A percentile compares a stretch with the other conserved stretches of the same genome.
Conservation (phyloP, 2,888 invertebrate species). For the Habrosyne pyritoides region DNA sequence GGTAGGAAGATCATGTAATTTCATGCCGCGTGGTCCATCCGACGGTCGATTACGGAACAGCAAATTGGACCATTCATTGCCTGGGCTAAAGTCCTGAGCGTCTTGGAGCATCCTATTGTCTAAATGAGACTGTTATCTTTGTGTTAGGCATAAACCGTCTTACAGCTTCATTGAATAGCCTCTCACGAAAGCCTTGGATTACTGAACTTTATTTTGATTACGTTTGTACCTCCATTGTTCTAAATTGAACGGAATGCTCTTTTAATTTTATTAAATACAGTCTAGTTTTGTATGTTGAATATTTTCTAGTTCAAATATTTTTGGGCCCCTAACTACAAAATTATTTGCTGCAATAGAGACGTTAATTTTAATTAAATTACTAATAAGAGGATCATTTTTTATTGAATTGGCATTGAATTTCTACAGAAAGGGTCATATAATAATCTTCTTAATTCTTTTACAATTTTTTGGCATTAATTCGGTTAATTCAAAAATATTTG, state of each 20-base stretch:
- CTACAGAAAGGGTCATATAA: too few relatives aligned
- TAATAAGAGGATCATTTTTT: too few relatives aligned
- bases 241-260: neutral
- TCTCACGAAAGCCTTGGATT: constrained; percentile 30
- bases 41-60: constrained; percentile 73
- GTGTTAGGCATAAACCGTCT: constrained; percentile 46
- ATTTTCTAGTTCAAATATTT: too few relatives aligned
- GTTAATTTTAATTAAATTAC: too few relatives aligned
- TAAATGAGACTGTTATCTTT: constrained; percentile 60
- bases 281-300: too few relatives aligned
- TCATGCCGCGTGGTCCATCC: constrained; percentile 73
- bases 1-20: constrained; percentile 64
- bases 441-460: too few relatives aligned
- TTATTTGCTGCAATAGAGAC: too few relatives aligned
- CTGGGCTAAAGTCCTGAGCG: constrained; percentile 38
- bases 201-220: constrained; percentile 38
- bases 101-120: constrained; percentile 40
- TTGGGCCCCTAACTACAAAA: too few relatives aligned
- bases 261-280: neutral
- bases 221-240: constrained; percentile 15
- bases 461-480: too few relatives aligned
- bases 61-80: constrained; percentile 78
- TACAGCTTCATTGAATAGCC: constrained; percentile 33
- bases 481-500: too few relatives aligned
- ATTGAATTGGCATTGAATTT: too few relatives aligned